Conservation (phyloP, 1,140 invertebrate genomes). For the Rhysida immarginata region DNA sequence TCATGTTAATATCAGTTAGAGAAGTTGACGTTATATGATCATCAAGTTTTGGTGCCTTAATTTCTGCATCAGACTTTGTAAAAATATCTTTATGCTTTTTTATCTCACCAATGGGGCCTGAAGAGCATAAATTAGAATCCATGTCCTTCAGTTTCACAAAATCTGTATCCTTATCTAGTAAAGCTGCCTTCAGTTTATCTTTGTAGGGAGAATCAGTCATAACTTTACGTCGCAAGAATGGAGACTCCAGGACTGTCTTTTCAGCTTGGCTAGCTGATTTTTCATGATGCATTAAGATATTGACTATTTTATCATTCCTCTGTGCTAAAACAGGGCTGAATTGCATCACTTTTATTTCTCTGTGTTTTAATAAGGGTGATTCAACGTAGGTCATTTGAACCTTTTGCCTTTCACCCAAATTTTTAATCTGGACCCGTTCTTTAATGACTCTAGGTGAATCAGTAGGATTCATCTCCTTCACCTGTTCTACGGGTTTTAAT, state of each 20-base stretch:
- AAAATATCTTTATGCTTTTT: not conserved
- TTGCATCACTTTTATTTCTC: not conserved
- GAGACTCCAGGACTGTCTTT: not conserved
- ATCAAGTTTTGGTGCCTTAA: not conserved
- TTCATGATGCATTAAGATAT: not conserved
- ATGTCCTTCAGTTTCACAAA: too few relatives aligned
- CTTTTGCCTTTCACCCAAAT: not conserved
- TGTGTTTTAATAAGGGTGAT: not conserved
- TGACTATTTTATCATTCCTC: not conserved
- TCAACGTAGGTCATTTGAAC: not conserved
- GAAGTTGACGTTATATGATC: too few relatives aligned
- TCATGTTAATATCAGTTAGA: not conserved
- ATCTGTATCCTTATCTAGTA: too few relatives aligned
- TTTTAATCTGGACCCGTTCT: not conserved
- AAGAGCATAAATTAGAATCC: too few relatives aligned
- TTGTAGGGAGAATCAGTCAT: not conserved
- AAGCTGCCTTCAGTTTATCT: too few relatives aligned
- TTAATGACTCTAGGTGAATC: not conserved
- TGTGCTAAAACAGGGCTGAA: not conserved
- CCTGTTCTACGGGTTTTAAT: too few relatives aligned
- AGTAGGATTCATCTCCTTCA: not conserved
- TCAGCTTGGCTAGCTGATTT: not conserved
- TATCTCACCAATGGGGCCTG: too few relatives aligned
- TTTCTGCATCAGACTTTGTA: not conserved
- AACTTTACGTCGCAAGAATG: not conserved